A percentile compares a stretch with the other conserved stretches of the same genome.
phyloP scores from a whole-genome alignment of 2,888 invertebrate genomes.

The Lobophora halterata region DNA sequence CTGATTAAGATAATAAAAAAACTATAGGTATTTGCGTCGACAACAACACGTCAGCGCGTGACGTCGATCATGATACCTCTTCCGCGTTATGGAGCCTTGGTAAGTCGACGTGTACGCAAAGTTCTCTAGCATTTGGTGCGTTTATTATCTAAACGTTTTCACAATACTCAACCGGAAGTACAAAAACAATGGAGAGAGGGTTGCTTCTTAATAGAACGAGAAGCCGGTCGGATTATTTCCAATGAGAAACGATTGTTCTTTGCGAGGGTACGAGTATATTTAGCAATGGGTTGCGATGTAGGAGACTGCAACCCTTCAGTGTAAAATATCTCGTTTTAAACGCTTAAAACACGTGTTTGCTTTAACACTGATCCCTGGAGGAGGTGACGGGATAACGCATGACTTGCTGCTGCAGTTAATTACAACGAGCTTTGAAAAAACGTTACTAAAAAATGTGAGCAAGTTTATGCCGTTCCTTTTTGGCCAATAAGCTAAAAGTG shows the following conservation, averaged over 20 bases:
- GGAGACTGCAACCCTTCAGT: slow-evolving; percentile 67
- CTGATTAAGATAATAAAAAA: slow-evolving; percentile 32
- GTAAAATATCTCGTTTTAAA: slow-evolving; percentile 74
- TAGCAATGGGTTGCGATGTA: slow-evolving; percentile 58
- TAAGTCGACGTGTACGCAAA: slow-evolving; percentile 53
- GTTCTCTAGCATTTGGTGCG: slow-evolving; percentile 40
- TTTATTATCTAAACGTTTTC: slow-evolving; percentile 27
- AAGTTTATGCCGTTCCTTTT: background rate
- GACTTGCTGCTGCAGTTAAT: slow-evolving; percentile 55
- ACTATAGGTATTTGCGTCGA: slow-evolving; percentile 31
- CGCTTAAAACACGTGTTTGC: slow-evolving; percentile 71
- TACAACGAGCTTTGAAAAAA: slow-evolving; percentile 31
- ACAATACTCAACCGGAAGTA: slow-evolving; percentile 56
- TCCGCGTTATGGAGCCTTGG: slow-evolving; percentile 62
- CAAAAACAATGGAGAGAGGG: slow-evolving; percentile 66
- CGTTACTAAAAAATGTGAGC: slow-evolving; percentile 8
- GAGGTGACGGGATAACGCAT: slow-evolving; percentile 57
- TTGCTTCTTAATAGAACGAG: slow-evolving; percentile 62
- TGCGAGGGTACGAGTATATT: slow-evolving; percentile 57
- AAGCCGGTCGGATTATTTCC: slow-evolving; percentile 63
- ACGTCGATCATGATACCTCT: slow-evolving; percentile 41
- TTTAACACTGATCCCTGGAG: slow-evolving; percentile 62
- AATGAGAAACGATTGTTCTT: slow-evolving; percentile 45
- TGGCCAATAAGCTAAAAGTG: no score
- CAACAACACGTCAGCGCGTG: slow-evolving; percentile 32